phyloP scores from a whole-genome alignment of 2,797 vertebrate species.

The Steatocranus sp. region DNA sequence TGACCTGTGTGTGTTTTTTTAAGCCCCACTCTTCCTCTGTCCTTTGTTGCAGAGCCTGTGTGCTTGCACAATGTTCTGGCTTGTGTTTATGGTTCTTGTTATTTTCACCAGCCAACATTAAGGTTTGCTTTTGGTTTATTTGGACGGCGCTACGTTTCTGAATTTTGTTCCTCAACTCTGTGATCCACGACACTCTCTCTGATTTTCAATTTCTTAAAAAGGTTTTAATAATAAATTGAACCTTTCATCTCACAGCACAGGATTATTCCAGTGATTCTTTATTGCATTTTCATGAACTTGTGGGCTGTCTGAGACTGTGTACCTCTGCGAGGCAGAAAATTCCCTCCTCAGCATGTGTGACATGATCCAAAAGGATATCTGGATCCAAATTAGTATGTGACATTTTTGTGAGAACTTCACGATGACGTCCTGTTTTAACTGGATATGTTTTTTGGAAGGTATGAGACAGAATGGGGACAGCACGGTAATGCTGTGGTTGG shows the following conservation, averaged over 20 bases:
- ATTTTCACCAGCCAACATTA: not conserved
- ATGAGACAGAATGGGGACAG: not conserved
- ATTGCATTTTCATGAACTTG: not conserved
- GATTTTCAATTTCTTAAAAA: not conserved
- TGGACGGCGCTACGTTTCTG: not conserved
- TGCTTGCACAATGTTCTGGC: not conserved
- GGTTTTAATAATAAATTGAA: not conserved
- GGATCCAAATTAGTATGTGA: not conserved
- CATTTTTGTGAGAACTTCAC: not conserved
- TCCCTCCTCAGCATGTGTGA: not conserved
- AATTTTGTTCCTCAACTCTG: not conserved
- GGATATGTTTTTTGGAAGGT: not conserved
- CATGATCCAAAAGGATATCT: not conserved
- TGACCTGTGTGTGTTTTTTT: not conserved
- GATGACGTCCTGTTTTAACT: fast-evolving
- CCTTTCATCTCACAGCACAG: not conserved
- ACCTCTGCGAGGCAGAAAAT: not conserved
- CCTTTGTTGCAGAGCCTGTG: not conserved
- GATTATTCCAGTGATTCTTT: not conserved
- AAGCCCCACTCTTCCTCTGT: not conserved
- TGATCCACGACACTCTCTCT: not conserved
- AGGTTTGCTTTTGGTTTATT: not conserved
- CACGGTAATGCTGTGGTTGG: not conserved
- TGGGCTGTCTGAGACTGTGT: fast-evolving
- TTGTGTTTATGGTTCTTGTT: not conserved